Evolutionary conservation across 2,797 vertebrate genomes (phyloP).

Genomic region (Peromyscus melanophrys): DNA sequence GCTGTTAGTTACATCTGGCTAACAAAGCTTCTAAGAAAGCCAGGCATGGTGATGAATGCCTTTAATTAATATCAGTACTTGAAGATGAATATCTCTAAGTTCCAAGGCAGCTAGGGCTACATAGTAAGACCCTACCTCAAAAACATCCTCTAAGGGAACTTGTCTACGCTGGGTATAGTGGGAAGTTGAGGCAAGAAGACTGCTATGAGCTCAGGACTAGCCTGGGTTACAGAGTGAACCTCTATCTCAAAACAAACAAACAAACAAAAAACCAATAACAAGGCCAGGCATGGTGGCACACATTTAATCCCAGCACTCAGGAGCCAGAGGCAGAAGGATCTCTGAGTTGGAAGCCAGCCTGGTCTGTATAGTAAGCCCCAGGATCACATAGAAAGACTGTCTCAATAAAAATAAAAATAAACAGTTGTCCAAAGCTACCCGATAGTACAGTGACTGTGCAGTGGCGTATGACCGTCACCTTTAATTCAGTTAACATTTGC

Average conservation of each 20-base stretch:
- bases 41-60: background rate
- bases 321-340: background rate
- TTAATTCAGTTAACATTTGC: background rate
- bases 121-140: background rate
- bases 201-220: background rate
- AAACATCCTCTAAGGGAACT: background rate
- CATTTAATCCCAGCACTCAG: background rate
- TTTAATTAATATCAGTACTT: background rate
- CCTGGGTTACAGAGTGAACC: background rate
- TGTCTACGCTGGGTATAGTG: background rate
- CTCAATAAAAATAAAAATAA: background rate
- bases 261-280: background rate
- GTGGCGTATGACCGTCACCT: background rate
- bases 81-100: background rate
- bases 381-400: background rate
- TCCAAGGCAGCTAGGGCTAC: background rate
- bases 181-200: background rate
- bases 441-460: background rate
- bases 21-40: background rate
- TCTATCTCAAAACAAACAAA: background rate
- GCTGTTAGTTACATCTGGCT: constrained; percentile 22
- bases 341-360: background rate
- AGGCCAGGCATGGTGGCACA: background rate
- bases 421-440: background rate
- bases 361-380: background rate